Conservation (phyloP, 2,797 vertebrate genomes). For the Nyctalus aviator region DNA sequence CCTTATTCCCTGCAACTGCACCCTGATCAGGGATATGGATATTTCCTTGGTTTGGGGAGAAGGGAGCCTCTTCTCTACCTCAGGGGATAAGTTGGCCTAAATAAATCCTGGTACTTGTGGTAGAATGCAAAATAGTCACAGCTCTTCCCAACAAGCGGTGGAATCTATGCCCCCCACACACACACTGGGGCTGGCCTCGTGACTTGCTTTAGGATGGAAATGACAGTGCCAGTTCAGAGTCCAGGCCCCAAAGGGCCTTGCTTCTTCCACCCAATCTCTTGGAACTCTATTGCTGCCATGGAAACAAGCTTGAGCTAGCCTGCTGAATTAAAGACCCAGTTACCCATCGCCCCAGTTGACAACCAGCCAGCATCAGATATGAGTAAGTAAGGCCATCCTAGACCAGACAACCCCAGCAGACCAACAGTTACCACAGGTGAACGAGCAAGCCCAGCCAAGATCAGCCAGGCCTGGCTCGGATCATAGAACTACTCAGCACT, state of each 20-base stretch:
- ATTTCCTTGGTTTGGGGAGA: not conserved
- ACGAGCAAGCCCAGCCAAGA: not conserved
- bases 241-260: not conserved
- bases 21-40: not conserved
- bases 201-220: not conserved
- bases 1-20: not conserved
- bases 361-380: not conserved
- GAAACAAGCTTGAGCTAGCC: not conserved
- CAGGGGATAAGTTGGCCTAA: not conserved
- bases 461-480: not conserved
- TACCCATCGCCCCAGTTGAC: not conserved
- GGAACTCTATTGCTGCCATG: not conserved
- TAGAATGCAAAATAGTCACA: not conserved
- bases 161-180: not conserved
- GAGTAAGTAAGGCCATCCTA: not conserved
- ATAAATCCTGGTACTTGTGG: not conserved
- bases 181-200: not conserved
- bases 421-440: not conserved
- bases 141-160: not conserved
- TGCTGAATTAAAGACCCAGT: not conserved
- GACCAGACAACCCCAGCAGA: not conserved
- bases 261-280: not conserved
- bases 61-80: not conserved
- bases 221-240: not conserved
- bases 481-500: not conserved